These are phyloP conservation scores for Mus musculus DNA, from an alignment of 2,113 vertebrate species.

Conservation along the genomic window DNA sequence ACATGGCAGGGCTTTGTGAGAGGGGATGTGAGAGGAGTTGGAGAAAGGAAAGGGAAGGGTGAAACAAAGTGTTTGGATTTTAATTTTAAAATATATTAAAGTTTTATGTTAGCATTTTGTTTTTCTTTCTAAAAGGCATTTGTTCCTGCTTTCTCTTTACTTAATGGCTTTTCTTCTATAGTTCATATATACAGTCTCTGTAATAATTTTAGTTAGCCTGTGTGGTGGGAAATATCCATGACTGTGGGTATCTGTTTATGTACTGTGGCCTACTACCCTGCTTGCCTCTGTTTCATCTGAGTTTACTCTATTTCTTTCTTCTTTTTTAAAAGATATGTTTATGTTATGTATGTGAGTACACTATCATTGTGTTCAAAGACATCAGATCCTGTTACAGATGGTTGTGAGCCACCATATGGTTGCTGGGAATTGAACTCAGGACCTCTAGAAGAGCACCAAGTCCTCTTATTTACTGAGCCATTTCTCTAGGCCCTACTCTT, in stretches of 20 bases:
- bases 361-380: too few relatives aligned
- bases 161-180: neutral
- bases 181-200: neutral
- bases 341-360: too few relatives aligned
- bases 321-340: too few relatives aligned
- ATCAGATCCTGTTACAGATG: too few relatives aligned
- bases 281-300: neutral
- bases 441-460: too few relatives aligned
- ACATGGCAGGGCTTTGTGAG: neutral
- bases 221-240: neutral
- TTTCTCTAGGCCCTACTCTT: too few relatives aligned
- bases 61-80: neutral
- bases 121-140: conserved; percentile 3
- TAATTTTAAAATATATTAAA: neutral
- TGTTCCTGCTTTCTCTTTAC: neutral
- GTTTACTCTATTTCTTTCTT: neutral
- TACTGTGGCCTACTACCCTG: neutral
- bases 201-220: neutral
- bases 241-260: neutral
- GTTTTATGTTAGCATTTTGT: neutral
- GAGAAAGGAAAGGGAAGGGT: neutral
- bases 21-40: neutral
- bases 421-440: too few relatives aligned
- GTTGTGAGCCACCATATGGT: too few relatives aligned
- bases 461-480: too few relatives aligned